Evolutionary conservation across 2,113 vertebrate genomes (phyloP).

Genomic region (Podocnemis expansa): DNA sequence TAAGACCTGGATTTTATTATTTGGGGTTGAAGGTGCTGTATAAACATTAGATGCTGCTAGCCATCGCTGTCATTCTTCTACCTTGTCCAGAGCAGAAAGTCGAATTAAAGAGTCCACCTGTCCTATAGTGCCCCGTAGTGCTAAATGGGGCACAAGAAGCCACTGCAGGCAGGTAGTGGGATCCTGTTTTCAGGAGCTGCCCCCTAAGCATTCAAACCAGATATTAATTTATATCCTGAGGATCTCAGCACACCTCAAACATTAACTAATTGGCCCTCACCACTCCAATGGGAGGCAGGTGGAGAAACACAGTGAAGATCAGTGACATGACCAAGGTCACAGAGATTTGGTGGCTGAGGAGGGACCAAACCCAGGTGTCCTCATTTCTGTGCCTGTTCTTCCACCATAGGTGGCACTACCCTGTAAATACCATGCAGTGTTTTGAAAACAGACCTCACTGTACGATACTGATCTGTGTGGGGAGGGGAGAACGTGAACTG

Average conservation of each 20-base stretch:
- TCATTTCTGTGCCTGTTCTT: background rate
- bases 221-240: background rate
- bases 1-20: background rate
- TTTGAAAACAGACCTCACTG: background rate
- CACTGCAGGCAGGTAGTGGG: background rate
- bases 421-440: background rate
- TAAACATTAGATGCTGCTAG: background rate
- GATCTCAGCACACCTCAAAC: background rate
- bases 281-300: background rate
- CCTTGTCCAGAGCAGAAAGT: background rate
- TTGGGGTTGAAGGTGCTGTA: background rate
- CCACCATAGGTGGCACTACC: background rate
- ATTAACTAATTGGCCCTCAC: background rate
- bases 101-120: background rate
- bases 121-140: background rate
- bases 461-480: background rate
- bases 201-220: background rate
- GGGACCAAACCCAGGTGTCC: background rate
- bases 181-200: background rate
- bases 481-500: background rate
- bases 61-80: background rate
- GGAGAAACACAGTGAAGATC: background rate
- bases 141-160: background rate
- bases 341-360: background rate
- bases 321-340: background rate